Evolutionary conservation across 2,113 vertebrate genomes (phyloP).

Genomic region (Colinus virginianus): DNA sequence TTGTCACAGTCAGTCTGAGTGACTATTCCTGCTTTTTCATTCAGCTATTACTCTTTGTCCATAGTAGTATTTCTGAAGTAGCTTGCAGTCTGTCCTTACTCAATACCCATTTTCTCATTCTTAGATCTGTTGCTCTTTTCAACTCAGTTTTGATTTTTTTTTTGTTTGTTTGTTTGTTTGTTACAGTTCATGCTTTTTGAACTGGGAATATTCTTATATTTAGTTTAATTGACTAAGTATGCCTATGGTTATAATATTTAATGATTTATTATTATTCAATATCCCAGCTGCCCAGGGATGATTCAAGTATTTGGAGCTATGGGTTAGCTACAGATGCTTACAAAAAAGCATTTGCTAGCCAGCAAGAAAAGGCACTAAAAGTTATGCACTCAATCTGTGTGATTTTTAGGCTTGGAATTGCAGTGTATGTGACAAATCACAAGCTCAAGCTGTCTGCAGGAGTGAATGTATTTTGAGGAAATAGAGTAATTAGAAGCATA

Average conservation of each 20-base stretch:
- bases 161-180: neutral
- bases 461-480: neutral
- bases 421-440: neutral
- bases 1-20: neutral
- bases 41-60: neutral
- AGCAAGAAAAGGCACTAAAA: neutral
- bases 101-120: neutral
- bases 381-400: neutral
- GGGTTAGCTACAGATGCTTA: neutral
- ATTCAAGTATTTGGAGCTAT: neutral
- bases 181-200: slow-evolving; percentile 10
- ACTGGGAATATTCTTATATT: neutral
- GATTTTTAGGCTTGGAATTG: neutral
- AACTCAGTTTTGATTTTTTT: neutral
- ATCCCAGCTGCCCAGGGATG: neutral
- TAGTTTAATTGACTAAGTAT: neutral
- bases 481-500: neutral
- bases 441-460: neutral
- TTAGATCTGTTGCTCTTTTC: neutral
- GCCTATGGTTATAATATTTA: neutral
- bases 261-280: neutral
- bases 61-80: neutral
- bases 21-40: neutral
- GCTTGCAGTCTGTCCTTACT: neutral
- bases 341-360: neutral